These are phyloP conservation scores for Drosophila gaucha DNA, from an alignment of 2,888 invertebrate genomes.

Conservation along the genomic window DNA sequence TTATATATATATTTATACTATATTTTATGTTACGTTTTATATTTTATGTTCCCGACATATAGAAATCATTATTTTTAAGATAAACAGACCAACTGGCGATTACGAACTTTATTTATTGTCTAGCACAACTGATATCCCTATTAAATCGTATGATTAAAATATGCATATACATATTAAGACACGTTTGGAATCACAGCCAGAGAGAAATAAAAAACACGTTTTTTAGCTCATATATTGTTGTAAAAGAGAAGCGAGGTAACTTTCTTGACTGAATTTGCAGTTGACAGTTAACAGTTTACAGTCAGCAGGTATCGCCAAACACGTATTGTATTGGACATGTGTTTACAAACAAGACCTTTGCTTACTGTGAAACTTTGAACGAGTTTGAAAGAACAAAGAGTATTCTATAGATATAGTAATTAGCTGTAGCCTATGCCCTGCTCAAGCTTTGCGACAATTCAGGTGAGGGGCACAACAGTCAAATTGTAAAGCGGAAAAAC, in stretches of 20 bases:
- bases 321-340: background rate
- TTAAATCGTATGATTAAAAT: too few relatives aligned
- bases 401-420: slow-evolving; percentile 8
- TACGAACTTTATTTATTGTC: too few relatives aligned
- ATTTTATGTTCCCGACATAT: too few relatives aligned
- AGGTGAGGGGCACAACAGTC: too few relatives aligned
- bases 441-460: background rate
- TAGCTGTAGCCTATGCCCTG: slow-evolving; percentile 1
- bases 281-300: slow-evolving; percentile 2
- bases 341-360: background rate
- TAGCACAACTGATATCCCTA: too few relatives aligned
- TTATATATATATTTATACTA: too few relatives aligned
- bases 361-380: background rate
- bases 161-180: too few relatives aligned
- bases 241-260: background rate
- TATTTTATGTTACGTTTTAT: too few relatives aligned
- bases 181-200: too few relatives aligned
- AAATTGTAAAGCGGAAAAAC: slow-evolving; percentile 8
- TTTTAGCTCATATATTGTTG: background rate
- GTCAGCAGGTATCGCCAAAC: background rate
- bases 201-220: background rate
- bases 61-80: too few relatives aligned
- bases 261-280: background rate
- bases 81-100: too few relatives aligned
- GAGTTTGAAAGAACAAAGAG: background rate